Evolutionary conservation across 2,797 vertebrate species (phyloP).

Genomic region (Onychomys leucogaster): DNA sequence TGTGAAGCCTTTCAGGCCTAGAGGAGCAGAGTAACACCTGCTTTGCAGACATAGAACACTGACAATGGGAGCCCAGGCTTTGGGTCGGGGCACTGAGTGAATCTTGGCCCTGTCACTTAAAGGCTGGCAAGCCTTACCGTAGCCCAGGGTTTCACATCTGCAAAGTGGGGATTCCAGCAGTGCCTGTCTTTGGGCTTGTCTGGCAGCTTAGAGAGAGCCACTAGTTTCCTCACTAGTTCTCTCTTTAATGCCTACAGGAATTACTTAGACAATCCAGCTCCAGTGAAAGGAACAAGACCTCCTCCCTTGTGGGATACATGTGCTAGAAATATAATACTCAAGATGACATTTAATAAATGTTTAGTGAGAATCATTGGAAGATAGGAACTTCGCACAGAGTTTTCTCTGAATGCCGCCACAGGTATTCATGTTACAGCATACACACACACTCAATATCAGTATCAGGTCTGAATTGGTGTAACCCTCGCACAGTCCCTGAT

Average conservation of each 20-base stretch:
- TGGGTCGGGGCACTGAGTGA: not conserved
- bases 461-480: not conserved
- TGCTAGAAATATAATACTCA: constrained; percentile 3
- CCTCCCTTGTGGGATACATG: not conserved
- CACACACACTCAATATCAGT: not conserved
- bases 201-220: not conserved
- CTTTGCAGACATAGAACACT: not conserved
- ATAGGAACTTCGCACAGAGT: not conserved
- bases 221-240: constrained; percentile 24
- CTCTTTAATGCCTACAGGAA: not conserved
- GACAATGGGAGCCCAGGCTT: not conserved
- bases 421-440: not conserved
- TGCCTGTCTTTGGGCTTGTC: not conserved
- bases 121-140: not conserved
- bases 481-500: constrained; percentile 55
- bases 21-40: not conserved
- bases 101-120: not conserved
- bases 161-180: constrained; percentile 37
- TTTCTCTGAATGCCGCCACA: constrained; percentile 11
- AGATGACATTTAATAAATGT: not conserved
- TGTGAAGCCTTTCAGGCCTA: not conserved
- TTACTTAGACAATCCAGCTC: constrained; percentile 17
- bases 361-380: not conserved
- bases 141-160: constrained; percentile 38
- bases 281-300: not conserved